Conservation (phyloP, 2,888 invertebrate species). For the Tribolium freemani region DNA sequence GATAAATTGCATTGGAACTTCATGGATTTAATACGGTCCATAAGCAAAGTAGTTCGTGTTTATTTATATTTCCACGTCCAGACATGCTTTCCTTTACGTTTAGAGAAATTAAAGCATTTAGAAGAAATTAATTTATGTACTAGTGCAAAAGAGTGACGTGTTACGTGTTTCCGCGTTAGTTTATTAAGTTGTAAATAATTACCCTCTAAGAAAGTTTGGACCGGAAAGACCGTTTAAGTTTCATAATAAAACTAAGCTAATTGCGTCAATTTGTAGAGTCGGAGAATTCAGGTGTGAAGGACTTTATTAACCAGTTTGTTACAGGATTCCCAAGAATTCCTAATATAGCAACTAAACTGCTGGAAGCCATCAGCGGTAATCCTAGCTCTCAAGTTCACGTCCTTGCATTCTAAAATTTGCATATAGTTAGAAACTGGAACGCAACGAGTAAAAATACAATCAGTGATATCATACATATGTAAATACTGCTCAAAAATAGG, state of each 20-base stretch:
- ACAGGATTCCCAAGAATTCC: not conserved
- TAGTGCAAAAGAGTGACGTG: not conserved
- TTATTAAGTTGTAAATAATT: not conserved
- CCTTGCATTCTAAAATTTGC: constrained; percentile 37
- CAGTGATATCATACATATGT: constrained; percentile 3
- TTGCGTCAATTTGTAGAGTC: not conserved
- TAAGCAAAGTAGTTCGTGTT: constrained; percentile 9
- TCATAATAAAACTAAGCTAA: not conserved
- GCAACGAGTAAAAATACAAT: constrained; percentile 11
- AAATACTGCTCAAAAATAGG: constrained; percentile 3
- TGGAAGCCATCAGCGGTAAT: constrained; percentile 12
- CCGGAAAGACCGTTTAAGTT: no score
- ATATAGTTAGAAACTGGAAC: constrained; percentile 28
- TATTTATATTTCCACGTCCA: constrained; percentile 12
- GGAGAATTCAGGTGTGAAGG: not conserved
- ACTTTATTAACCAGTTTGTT: not conserved
- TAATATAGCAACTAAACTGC: constrained; percentile 16
- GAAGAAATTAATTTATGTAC: no score
- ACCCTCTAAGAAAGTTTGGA: not conserved
- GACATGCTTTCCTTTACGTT: constrained; percentile 17
- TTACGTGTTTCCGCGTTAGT: not conserved
- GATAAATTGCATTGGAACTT: constrained; percentile 5
- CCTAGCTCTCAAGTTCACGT: constrained; percentile 29
- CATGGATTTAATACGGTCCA: constrained; percentile 20
- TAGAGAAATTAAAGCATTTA: not conserved